These are phyloP conservation scores for Spinibarbus caldwelli DNA, from an alignment of 2,797 vertebrate genomes.

Conservation along the genomic window DNA sequence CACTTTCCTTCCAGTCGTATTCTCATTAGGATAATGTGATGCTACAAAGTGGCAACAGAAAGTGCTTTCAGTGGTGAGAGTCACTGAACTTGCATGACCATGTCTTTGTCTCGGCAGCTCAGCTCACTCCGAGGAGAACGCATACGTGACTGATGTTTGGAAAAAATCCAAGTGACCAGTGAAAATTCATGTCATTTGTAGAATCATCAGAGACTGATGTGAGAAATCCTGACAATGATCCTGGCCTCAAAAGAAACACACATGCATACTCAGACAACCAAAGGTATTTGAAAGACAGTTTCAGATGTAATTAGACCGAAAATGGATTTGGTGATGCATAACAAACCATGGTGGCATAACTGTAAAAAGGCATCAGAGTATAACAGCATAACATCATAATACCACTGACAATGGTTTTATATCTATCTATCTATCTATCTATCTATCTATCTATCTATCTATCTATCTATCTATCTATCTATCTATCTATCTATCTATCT, in stretches of 20 bases:
- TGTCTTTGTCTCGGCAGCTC: constrained; percentile 74
- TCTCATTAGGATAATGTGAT: constrained; percentile 89
- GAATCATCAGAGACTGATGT: constrained; percentile 64
- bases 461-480: no score
- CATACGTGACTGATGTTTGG: constrained; percentile 82
- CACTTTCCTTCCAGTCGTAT: constrained; percentile 86
- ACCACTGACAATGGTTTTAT: neutral
- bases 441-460: neutral
- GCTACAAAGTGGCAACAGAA: constrained; percentile 77
- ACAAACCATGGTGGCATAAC: neutral
- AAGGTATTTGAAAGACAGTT: constrained; percentile 25
- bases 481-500: no score
- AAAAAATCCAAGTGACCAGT: constrained; percentile 81
- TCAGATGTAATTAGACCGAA: constrained; percentile 2
- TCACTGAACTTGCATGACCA: constrained; percentile 70
- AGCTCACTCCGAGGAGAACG: constrained; percentile 65
- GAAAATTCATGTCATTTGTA: constrained; percentile 82
- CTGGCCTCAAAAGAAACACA: constrained; percentile 10
- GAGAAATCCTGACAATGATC: constrained; percentile 25
- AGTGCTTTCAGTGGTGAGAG: constrained; percentile 68
- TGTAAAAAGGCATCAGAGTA: neutral
- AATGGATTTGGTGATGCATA: constrained; percentile 10
- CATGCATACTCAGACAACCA: constrained; percentile 9
- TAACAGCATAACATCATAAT: constrained; percentile 7
- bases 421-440: neutral